These are phyloP conservation scores for Glareola pratincola DNA, from an alignment of 2,113 vertebrate species.

Conservation along the genomic window DNA sequence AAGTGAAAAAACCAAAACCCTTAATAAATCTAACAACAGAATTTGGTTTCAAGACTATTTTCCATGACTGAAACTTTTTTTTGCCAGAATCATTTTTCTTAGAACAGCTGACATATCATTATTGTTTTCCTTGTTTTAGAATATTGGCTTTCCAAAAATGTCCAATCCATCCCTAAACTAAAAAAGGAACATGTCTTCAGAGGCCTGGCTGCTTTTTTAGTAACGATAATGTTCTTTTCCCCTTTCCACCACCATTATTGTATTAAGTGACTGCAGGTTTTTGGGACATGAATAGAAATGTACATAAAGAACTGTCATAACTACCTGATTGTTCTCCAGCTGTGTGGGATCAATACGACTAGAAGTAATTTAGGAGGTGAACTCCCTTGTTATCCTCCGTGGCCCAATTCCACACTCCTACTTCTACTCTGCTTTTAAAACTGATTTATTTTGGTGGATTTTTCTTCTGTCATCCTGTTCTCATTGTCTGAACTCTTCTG, in stretches of 20 bases:
- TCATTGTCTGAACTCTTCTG: neutral
- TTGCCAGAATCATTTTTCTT: neutral
- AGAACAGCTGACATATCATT: slow-evolving; percentile 18
- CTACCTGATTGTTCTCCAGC: neutral
- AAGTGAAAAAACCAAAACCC: neutral
- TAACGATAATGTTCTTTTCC: neutral
- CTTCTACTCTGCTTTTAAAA: neutral
- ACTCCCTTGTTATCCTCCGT: neutral
- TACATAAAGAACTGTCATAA: neutral
- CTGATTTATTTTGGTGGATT: neutral
- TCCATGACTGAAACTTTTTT: slow-evolving; percentile 25
- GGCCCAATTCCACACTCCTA: neutral
- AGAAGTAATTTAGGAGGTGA: neutral
- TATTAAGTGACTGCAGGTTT: neutral
- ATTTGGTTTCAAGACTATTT: slow-evolving; percentile 43
- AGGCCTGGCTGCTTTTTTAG: neutral
- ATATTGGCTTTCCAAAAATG: neutral
- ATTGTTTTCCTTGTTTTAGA: slow-evolving; percentile 28
- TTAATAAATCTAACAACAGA: slow-evolving; percentile 24
- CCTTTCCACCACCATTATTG: neutral
- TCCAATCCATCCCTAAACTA: neutral
- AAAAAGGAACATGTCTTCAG: neutral
- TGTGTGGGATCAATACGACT: neutral
- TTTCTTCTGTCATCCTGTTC: neutral
- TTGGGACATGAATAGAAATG: neutral